Evolutionary conservation across 2,797 vertebrate species (phyloP).

Genomic region (Poecilia gillii): DNA sequence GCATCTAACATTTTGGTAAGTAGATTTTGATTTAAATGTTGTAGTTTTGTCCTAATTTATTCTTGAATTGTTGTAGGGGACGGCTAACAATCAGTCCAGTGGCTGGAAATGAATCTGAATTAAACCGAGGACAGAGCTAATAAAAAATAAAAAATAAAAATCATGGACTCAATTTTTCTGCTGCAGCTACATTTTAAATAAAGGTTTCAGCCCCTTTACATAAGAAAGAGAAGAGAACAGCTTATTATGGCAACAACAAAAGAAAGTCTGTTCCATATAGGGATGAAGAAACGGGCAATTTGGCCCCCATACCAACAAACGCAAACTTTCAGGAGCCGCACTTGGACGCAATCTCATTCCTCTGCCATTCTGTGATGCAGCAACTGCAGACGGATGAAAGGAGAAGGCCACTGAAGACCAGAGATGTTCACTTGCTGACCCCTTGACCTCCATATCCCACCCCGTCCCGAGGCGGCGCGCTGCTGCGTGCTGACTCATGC

Average conservation of each 20-base stretch:
- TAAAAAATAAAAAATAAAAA: neutral
- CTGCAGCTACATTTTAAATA: slow-evolving; percentile 32
- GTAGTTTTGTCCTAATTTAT: no score
- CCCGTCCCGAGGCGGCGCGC: slow-evolving; percentile 26
- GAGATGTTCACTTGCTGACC: slow-evolving; percentile 50
- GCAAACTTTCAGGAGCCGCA: slow-evolving; percentile 51
- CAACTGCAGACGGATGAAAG: slow-evolving; percentile 60
- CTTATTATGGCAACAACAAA: slow-evolving; percentile 79
- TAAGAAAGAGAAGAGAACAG: slow-evolving; percentile 64
- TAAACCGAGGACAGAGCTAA: neutral
- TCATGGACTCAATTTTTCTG: slow-evolving; percentile 31
- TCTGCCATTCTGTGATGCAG: slow-evolving; percentile 34
- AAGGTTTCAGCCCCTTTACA: slow-evolving; percentile 45
- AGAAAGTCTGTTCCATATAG: slow-evolving; percentile 71
- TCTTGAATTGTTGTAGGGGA: no score
- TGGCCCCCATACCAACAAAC: slow-evolving; percentile 62
- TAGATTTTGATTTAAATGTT: no score
- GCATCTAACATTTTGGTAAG: no score
- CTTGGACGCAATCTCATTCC: slow-evolving; percentile 61
- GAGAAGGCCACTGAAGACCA: slow-evolving; percentile 39
- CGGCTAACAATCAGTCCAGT: no score
- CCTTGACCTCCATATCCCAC: slow-evolving; percentile 10
- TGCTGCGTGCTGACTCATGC: slow-evolving; percentile 60
- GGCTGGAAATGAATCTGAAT: no score
- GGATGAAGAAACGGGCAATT: slow-evolving; percentile 65